phyloP scores from a whole-genome alignment of 2,888 invertebrate species.

The Cataglyphis cursor region DNA sequence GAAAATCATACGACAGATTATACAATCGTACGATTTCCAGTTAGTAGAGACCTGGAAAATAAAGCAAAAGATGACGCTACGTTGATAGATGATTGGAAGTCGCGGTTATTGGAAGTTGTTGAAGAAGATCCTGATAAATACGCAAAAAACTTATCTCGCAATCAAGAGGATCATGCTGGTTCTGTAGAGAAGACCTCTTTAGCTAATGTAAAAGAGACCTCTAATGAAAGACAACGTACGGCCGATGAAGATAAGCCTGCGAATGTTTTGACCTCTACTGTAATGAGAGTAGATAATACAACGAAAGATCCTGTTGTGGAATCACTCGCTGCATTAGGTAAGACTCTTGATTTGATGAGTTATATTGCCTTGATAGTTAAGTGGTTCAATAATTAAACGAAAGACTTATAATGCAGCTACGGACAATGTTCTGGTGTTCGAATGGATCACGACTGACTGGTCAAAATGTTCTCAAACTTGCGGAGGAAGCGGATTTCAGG shows the following conservation, averaged over 20 bases:
- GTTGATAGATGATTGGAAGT: conserved; percentile 43
- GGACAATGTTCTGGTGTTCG: conserved; percentile 88
- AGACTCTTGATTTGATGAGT: conserved; percentile 6
- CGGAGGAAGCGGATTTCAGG: conserved; percentile 91
- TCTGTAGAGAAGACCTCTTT: conserved; percentile 33
- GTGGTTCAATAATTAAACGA: conserved; percentile 48
- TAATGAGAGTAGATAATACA: background rate
- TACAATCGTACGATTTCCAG: conserved; percentile 19
- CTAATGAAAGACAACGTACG: conserved; percentile 27
- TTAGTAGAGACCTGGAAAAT: conserved; percentile 58
- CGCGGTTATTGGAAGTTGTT: background rate
- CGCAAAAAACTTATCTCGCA: conserved; percentile 40
- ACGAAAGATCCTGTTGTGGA: conserved; percentile 53
- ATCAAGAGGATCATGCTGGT: conserved; percentile 41
- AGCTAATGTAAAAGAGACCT: conserved; percentile 39
- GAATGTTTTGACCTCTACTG: conserved; percentile 20
- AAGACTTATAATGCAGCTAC: conserved; percentile 34
- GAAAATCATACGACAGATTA: conserved; percentile 63
- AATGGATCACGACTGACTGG: conserved; percentile 95
- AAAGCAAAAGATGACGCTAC: conserved; percentile 56
- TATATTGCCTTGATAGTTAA: conserved; percentile 38
- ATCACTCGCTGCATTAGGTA: conserved; percentile 64
- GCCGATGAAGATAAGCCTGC: conserved; percentile 48
- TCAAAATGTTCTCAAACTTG: conserved; percentile 95
- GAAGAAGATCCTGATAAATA: conserved; percentile 46